Conservation (phyloP, 2,888 invertebrate genomes). For the Odontocerum albicorne region DNA sequence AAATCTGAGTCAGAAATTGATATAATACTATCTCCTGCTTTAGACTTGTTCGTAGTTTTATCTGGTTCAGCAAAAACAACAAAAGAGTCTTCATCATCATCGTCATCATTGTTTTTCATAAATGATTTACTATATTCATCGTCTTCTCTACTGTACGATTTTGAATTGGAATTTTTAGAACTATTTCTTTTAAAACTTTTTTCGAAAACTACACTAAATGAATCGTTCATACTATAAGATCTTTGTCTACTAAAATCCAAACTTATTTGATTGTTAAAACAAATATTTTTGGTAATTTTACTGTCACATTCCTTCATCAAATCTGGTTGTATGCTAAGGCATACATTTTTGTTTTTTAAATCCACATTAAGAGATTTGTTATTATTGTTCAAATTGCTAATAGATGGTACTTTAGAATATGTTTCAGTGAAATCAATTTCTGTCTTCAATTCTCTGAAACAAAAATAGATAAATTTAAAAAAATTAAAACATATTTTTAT, state of each 20-base stretch:
- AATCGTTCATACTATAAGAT: constrained; percentile 54
- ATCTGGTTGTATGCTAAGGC: constrained; percentile 20
- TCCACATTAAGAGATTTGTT: constrained; percentile 3
- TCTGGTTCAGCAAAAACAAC: constrained; percentile 45
- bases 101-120: constrained; percentile 34
- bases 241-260: constrained; percentile 36
- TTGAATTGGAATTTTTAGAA: constrained; percentile 14
- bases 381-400: not conserved
- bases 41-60: constrained; percentile 33
- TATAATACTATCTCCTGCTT: constrained; percentile 30
- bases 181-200: constrained; percentile 42
- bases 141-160: constrained; percentile 5
- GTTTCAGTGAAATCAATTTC: constrained; percentile 28
- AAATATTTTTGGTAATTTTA: constrained; percentile 43
- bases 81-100: constrained; percentile 45
- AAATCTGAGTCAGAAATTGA: constrained; percentile 31
- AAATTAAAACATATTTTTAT: not conserved
- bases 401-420: constrained; percentile 27
- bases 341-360: constrained; percentile 13
- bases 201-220: constrained; percentile 52
- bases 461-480: constrained; percentile 7
- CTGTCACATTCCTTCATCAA: constrained; percentile 46
- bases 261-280: constrained; percentile 33
- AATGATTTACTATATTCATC: constrained; percentile 45
- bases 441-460: constrained; percentile 29